Evolutionary conservation across 30 jellyfish, hydroid and myxozoan species (phyloP).

Genomic region (Haliclystus octoradiatus): DNA sequence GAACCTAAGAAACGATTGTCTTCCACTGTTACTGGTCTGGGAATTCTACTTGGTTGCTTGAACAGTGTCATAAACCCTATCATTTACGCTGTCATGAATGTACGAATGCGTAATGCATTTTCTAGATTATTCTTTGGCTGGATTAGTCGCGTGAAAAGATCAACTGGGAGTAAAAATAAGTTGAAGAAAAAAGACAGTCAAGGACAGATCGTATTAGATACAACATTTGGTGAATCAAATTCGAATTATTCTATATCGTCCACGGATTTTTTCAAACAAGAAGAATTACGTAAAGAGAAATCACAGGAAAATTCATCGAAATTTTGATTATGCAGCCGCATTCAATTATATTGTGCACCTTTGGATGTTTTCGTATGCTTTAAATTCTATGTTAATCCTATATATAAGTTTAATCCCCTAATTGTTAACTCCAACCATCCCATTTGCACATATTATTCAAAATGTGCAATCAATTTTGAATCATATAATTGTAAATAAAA

Average conservation of each 20-base stretch:
- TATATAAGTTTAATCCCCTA: too few species aligned
- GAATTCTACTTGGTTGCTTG: not conserved
- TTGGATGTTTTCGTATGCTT: too few species aligned
- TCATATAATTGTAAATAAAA: too few species aligned
- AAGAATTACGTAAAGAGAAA: too few species aligned
- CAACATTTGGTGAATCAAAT: not conserved
- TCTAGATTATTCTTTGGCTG: not conserved
- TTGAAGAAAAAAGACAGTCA: not conserved
- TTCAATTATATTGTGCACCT: too few species aligned
- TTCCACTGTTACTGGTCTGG: not conserved
- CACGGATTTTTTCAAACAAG: not conserved
- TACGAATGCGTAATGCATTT: not conserved
- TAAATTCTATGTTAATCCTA: too few species aligned
- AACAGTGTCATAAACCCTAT: not conserved
- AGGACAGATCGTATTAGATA: not conserved
- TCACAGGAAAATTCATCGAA: too few species aligned
- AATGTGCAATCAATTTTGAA: too few species aligned
- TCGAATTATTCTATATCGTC: not conserved
- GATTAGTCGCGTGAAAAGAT: not conserved
- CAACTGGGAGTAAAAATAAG: not conserved
- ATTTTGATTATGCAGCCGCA: too few species aligned
- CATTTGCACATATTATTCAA: too few species aligned
- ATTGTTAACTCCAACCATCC: too few species aligned
- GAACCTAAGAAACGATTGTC: not conserved
- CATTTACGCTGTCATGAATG: not conserved